A percentile compares a stretch with the other conserved stretches of the same genome.
phyloP scores from a whole-genome alignment of 2,113 vertebrate species.

The Aphelocoma coerulescens region DNA sequence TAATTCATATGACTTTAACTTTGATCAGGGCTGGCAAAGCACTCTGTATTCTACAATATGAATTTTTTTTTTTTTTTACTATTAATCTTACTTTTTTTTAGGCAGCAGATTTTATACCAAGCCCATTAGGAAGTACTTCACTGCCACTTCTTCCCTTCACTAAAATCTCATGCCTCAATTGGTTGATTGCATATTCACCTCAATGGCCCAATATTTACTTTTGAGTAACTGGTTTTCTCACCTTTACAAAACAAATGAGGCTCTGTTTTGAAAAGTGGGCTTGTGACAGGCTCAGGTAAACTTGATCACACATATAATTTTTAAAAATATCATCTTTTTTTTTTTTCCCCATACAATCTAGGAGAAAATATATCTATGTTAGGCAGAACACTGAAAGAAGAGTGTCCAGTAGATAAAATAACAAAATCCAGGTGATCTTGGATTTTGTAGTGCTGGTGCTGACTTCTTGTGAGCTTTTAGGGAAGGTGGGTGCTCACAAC shows the following conservation, averaged over 20 bases:
- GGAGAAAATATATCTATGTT: neutral
- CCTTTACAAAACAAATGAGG: neutral
- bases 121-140: neutral
- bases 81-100: neutral
- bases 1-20: neutral
- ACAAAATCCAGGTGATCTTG: neutral
- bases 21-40: neutral
- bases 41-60: neutral
- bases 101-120: neutral
- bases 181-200: neutral
- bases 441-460: neutral
- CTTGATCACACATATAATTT: neutral
- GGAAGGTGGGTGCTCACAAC: neutral
- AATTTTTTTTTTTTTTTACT: too few relatives aligned
- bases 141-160: neutral
- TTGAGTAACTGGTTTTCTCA: neutral
- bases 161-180: neutral
- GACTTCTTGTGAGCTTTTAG: neutral
- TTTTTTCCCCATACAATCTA: neutral
- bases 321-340: accelerated
- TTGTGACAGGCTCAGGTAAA: neutral
- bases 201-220: neutral
- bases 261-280: neutral
- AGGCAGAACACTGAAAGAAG: neutral
- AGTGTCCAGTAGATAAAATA: neutral